Evolutionary conservation across 2,888 invertebrate genomes (phyloP), one percentile per base, ranked within the genome.

Genomic region (Aplocera efformata): DNA sequence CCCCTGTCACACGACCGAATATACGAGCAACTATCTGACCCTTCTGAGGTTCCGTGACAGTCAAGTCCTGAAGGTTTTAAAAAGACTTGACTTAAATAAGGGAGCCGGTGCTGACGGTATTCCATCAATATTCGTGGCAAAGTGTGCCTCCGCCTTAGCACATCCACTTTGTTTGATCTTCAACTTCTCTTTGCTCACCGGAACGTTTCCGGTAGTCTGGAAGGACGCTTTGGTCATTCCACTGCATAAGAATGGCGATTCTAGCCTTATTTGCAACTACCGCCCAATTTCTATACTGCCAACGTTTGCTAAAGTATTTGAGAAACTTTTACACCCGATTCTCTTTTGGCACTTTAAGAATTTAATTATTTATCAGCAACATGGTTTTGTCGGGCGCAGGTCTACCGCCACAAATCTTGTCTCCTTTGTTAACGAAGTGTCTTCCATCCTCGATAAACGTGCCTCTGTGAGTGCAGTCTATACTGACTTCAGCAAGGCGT

Each of bases 351-450:
- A 46, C 23, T 34, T 50, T 10, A 42, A 41, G 6, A 20, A 17
- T 11, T 8, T 35, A 27, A 9, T 50, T n/a, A 32, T n/a, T 30
- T 6, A 10, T 1, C 6, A 32, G 1, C 54, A 55, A 17, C 53
- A 54, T 23, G 55, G 55, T 1, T 60, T 60, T 24, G 11, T 52
- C 1, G 37, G 32, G 17, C 10, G n/a, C 1, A 38, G 46, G 7
- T 58, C 53, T 1, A 53, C 53, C 1, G 7, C 28, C 1, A 48
- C 49, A 0, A 57, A 57, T 13, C 25, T 56, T 1, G 20, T 35
- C 3, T n/a, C 27, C 1, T 46, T 40, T 11, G 8, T 42, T 1
- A 30, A 48, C 13, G 7, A 30, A 17, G 0, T 58, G 5, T 13
- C 36, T 3, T 28, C 42, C 8, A 20, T 29, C 0, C 5, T 58